Evolutionary conservation across 2,797 vertebrate species (phyloP).

Genomic region (Pseudopleuronectes americanus): DNA sequence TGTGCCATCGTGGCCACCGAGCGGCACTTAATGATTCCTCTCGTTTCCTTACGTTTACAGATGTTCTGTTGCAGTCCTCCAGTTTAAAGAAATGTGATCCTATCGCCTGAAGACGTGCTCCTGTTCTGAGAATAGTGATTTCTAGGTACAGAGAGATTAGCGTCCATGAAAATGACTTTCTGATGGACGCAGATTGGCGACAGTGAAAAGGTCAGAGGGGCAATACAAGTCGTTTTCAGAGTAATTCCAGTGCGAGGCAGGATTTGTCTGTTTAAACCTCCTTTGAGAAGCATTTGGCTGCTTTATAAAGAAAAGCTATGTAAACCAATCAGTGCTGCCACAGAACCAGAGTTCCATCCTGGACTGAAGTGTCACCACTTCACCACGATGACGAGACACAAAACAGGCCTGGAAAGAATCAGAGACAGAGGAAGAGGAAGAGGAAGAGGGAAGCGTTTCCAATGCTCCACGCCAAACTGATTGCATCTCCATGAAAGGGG

Average conservation of each 20-base stretch:
- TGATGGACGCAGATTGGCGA: conserved; percentile 32
- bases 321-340: conserved; percentile 33
- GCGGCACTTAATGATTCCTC: conserved; percentile 4
- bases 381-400: conserved; percentile 55
- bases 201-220: conserved; percentile 34
- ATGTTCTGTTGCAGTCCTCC: conserved; percentile 19
- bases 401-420: conserved; percentile 33
- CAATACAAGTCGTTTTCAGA: conserved; percentile 26
- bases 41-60: conserved; percentile 7
- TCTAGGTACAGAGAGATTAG: conserved; percentile 29
- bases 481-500: conserved; percentile 14
- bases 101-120: conserved; percentile 30
- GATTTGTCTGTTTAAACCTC: conserved; percentile 6
- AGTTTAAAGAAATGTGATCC: conserved; percentile 42
- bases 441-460: conserved; percentile 20
- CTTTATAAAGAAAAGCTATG: neutral
- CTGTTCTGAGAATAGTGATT: conserved; percentile 23
- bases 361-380: conserved; percentile 37
- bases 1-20: conserved; percentile 9
- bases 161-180: conserved; percentile 33
- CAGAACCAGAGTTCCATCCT: conserved; percentile 41
- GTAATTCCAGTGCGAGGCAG: conserved; percentile 19
- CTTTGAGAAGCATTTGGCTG: neutral
- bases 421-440: conserved; percentile 30
- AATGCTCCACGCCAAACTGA: conserved; percentile 36